Percentiles rank a stretch among this genome's conserved stretches.
These are phyloP conservation scores for Cenopis cana DNA, from an alignment of 2,888 invertebrate species.

Conservation along the genomic window DNA sequence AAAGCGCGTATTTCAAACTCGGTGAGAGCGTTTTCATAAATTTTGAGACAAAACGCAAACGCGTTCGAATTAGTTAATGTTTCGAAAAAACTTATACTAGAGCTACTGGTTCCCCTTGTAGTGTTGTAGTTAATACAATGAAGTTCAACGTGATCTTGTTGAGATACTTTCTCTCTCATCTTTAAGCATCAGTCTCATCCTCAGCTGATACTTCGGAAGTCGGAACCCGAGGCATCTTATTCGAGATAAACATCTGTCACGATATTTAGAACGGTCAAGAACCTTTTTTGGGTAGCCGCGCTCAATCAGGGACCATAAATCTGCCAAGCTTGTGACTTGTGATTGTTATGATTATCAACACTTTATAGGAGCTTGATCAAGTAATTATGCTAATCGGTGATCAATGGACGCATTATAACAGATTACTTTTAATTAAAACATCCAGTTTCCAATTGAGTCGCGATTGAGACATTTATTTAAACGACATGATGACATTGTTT, in stretches of 20 bases:
- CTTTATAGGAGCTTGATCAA: slow-evolving; percentile 35
- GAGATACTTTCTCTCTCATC: too few relatives aligned
- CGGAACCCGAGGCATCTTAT: neutral
- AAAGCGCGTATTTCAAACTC: too few relatives aligned
- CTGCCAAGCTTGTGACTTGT: slow-evolving; percentile 34
- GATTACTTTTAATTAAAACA: slow-evolving; percentile 45
- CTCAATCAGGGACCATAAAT: slow-evolving; percentile 37
- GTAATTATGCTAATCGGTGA: slow-evolving; percentile 43
- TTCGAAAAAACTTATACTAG: too few relatives aligned
- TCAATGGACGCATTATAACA: slow-evolving; percentile 43
- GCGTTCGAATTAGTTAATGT: too few relatives aligned
- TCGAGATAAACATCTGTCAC: neutral
- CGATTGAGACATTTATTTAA: slow-evolving; percentile 44
- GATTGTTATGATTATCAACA: slow-evolving; percentile 45
- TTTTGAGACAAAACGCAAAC: too few relatives aligned
- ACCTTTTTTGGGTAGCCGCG: slow-evolving; percentile 11
- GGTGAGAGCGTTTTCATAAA: too few relatives aligned
- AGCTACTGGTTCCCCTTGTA: too few relatives aligned
- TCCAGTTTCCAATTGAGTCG: slow-evolving; percentile 38
- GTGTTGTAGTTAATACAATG: too few relatives aligned
- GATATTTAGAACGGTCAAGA: neutral
- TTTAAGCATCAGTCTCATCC: too few relatives aligned
- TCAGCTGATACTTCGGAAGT: too few relatives aligned
- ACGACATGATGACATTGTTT: slow-evolving; percentile 30
- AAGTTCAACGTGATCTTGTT: too few relatives aligned